Percentiles rank a stretch among this genome's conserved stretches.
phyloP scores from a whole-genome alignment of 92 coral and sea anemone genomes.

The Pocillopora grandis region DNA sequence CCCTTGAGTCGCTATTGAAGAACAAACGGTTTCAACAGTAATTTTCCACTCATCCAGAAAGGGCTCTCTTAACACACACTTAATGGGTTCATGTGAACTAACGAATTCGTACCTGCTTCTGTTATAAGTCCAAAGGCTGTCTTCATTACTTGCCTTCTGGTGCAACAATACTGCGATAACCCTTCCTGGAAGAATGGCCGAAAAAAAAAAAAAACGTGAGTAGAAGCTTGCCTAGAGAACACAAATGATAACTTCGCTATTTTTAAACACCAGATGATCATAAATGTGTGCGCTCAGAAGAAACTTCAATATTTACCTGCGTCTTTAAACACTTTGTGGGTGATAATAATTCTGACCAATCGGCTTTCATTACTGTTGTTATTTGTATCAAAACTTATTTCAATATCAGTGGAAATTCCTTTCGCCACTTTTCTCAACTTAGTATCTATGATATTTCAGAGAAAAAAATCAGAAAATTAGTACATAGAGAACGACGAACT shows the following conservation, averaged over 20 bases:
- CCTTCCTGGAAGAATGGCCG: not conserved
- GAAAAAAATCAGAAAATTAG: not conserved
- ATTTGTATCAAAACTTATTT: constrained; percentile 3
- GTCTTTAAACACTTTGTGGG: constrained; percentile 23
- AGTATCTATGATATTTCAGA: not conserved
- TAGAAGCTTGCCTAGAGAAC: too few species aligned
- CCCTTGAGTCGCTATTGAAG: too few species aligned
- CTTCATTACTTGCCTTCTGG: not conserved
- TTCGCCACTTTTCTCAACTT: constrained; percentile 1
- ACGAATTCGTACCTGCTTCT: not conserved
- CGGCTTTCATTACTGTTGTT: not conserved
- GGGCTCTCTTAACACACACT: too few species aligned
- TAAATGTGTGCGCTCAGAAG: not conserved
- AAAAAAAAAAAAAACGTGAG: not conserved
- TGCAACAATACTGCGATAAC: constrained; percentile 10
- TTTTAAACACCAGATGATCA: too few species aligned
- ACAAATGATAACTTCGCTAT: not conserved
- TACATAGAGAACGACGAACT: too few species aligned
- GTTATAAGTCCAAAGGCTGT: not conserved
- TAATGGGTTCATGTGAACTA: not conserved
- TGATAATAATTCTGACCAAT: constrained; percentile 16
- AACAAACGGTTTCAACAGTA: too few species aligned
- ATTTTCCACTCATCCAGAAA: too few species aligned
- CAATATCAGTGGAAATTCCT: not conserved
- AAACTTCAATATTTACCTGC: constrained; percentile 16